These are phyloP conservation scores for Exocentrus adspersus DNA, from an alignment of 2,888 invertebrate species.

Conservation along the genomic window DNA sequence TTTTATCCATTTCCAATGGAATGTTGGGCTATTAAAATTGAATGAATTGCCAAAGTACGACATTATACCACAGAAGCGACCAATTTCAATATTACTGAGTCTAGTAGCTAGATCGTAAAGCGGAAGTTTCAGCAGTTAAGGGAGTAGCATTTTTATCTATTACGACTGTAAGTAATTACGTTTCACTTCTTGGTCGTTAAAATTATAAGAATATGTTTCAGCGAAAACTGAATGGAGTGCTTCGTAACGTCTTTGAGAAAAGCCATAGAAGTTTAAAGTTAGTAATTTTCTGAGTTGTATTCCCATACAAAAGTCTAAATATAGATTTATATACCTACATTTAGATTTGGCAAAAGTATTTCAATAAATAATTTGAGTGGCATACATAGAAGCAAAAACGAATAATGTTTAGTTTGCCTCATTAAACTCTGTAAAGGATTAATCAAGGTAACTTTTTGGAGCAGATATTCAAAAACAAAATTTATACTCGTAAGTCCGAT, in stretches of 20 bases:
- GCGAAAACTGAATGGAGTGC: not conserved
- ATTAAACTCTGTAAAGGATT: no score
- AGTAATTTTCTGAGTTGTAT: no score
- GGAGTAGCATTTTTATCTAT: not conserved
- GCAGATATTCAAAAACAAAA: no score
- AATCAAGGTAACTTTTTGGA: no score
- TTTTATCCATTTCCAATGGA: constrained; percentile 13
- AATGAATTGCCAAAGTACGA: constrained; percentile 4
- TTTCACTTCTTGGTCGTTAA: not conserved
- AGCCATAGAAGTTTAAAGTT: no score
- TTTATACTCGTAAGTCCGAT: no score
- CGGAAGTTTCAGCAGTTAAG: not conserved
- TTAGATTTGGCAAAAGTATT: no score
- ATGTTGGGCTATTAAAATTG: constrained; percentile 26
- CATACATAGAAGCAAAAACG: no score
- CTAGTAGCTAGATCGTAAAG: not conserved
- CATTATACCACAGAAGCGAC: not conserved
- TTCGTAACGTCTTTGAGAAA: not conserved
- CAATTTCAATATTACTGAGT: not conserved
- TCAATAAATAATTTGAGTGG: no score
- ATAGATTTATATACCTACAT: no score
- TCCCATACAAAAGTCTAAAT: no score
- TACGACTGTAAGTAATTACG: not conserved
- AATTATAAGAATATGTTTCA: not conserved
- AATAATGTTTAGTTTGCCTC: no score